Conservation (phyloP, 2,113 vertebrate species). For the Notarius quadriscutis region DNA sequence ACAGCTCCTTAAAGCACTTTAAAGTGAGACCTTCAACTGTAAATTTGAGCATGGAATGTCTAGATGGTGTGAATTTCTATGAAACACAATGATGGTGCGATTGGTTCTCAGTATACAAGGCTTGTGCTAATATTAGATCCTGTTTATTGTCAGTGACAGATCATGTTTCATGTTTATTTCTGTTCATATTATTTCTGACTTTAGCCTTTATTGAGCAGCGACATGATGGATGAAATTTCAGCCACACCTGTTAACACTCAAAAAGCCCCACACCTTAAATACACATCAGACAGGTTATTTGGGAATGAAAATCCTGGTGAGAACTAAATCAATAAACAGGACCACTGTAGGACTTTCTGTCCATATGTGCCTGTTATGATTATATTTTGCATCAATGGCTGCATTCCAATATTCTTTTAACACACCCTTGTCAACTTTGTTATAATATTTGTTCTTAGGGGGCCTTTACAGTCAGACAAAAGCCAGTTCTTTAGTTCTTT, state of each 20-base stretch:
- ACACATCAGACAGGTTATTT: background rate
- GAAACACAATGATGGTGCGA: background rate
- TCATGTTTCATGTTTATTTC: background rate
- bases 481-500: background rate
- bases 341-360: background rate
- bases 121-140: constrained; percentile 4
- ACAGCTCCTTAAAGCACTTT: background rate
- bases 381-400: background rate
- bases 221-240: background rate
- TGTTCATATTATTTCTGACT: background rate
- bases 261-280: constrained; percentile 8
- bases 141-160: background rate
- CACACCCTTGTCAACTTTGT: background rate
- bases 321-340: background rate
- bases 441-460: background rate
- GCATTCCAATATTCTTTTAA: background rate
- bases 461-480: background rate
- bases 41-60: background rate
- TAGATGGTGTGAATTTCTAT: background rate
- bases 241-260: constrained; percentile 10
- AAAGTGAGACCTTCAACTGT: background rate
- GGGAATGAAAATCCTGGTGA: background rate
- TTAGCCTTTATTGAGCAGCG: background rate
- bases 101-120: background rate
- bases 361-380: background rate